Evolutionary conservation across 2,113 vertebrate genomes (phyloP), one percentile per base, ranked within the genome.

Genomic region (Morone chrysops): DNA sequence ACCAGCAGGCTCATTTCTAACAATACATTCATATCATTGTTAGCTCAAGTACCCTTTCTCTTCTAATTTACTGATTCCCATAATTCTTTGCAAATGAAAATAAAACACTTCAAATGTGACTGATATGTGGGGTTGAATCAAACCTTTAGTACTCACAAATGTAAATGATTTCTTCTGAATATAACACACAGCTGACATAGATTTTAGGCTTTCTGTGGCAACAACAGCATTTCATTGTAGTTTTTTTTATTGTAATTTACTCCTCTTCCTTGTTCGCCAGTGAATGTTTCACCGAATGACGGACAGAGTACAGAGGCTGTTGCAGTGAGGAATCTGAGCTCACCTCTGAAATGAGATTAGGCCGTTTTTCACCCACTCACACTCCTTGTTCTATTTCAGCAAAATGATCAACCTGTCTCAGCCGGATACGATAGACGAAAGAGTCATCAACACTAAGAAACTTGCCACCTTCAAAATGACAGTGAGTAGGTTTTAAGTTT

Each of bases 361-460:
- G 5, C 13, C 4, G 0, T 25, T 22, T 41, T 18, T 20, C 12
- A 4, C 1, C 22, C 12, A 0, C 41, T 22, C 54, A 48, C 41
- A 1, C 40, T 17, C 6, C 5, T 38, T 66, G 6, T 22, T 93
- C 79, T 90, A 87, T 93, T 89, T 81, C 94, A 99, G 98, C 93
- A 99, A 99, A 96, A 97, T 99, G 97, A 96, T 99, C 90, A 99
- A 99, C 92, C 94, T 96, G 80, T 99, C 98, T 45, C 96, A 99
- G 88, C 95, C 97, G 31, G 97, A 99, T 78, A 99, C 98, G 10
- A 99, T 99, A 83, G 98, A 99, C 81, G 98, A 99, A 92, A 95
- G 98, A 86, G 98, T 97, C 87, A 97, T 99, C 94, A 99, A 99
- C 95, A 99, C 96, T 53, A 98, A 96, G 93, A 99, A 97, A 82